Conservation (phyloP, 1,140 invertebrate species). For the Antheraea mylitta region DNA sequence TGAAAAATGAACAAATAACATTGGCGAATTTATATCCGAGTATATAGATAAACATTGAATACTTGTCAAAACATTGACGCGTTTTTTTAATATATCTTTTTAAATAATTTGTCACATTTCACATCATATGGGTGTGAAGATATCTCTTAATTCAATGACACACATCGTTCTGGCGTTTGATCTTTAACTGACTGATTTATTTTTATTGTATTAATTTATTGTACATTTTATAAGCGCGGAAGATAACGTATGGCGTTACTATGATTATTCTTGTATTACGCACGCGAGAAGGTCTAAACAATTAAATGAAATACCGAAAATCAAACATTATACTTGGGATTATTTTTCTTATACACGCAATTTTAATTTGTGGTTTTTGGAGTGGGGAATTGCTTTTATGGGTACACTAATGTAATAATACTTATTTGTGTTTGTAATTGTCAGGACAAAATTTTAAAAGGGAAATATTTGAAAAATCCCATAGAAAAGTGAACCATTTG, state of each 20-base stretch:
- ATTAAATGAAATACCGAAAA: too few species aligned
- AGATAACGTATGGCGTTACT: not conserved
- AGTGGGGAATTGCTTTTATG: too few species aligned
- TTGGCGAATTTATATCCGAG: constrained; percentile 9
- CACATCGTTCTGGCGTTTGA: constrained; percentile 17
- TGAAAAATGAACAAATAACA: constrained; percentile 7
- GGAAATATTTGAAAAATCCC: too few species aligned
- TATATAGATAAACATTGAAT: constrained; percentile 19
- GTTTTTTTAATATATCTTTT: constrained; percentile 20
- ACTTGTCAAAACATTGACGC: constrained; percentile 29
- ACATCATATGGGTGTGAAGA: constrained; percentile 18
- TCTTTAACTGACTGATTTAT: constrained; percentile 14
- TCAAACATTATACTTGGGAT: too few species aligned
- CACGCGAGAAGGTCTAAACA: too few species aligned
- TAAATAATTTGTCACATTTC: constrained; percentile 27
- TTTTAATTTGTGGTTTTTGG: too few species aligned
- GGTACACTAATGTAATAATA: too few species aligned
- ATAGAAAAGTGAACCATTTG: too few species aligned
- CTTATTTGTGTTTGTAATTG: too few species aligned
- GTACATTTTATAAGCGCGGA: not conserved
- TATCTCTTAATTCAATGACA: not conserved
- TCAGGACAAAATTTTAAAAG: too few species aligned
- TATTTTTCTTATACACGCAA: too few species aligned
- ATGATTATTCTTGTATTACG: not conserved
- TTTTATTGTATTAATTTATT: constrained; percentile 6